Evolutionary conservation across 2,797 vertebrate genomes (phyloP), one percentile per base, ranked within the genome.

Genomic region (Poeciliopsis paucimaculata): DNA sequence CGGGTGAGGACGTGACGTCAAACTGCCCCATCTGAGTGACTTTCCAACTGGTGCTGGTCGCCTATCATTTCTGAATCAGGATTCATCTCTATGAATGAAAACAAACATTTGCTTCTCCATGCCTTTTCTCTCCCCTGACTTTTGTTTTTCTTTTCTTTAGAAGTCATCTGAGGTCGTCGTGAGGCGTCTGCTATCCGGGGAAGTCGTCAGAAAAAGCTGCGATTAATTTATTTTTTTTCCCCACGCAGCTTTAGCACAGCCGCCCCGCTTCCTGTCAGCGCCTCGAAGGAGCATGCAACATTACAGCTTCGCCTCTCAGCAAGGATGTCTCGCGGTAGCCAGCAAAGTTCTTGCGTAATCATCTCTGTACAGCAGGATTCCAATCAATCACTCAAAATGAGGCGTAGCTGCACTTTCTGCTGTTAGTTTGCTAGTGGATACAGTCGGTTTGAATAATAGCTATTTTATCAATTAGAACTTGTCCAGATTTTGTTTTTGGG

Each of bases 1-100:
- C 98, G 96, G 98, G 98, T 99, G 92, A 93, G 90, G 75, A 41
- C 64, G 1, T 5, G 0, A 10, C 34, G 13, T 16, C 34, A 68
- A 36, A 26, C 34, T 3, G 10, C 23, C 23, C 45, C 0, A 5
- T 23, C 39, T 39, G 23, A 66, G 16, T 20, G 23, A 23, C 34
- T 39, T 66, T 23, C 10, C 2, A 26, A 11, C 9, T 26, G 10
- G 0, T 71, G 39, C 26, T 2, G 13, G n/a, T 45, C 13, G 45
- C 3, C 23, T 45, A 16, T n/a, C 23, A 45, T 28, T 28, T 71
- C 41, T 23, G 64, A 45, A 7, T 45, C 12, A 15, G 26, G 41
- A 46, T 53, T 13, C 4, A 39, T 47, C 23, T 55, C 51, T 79
- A 5, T 49, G n/a, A 66, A 28, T 28, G 49, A 26, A 23, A 12